phyloP scores from a whole-genome alignment of 1,140 invertebrate species.

The Stegodyphus mimosarum region DNA sequence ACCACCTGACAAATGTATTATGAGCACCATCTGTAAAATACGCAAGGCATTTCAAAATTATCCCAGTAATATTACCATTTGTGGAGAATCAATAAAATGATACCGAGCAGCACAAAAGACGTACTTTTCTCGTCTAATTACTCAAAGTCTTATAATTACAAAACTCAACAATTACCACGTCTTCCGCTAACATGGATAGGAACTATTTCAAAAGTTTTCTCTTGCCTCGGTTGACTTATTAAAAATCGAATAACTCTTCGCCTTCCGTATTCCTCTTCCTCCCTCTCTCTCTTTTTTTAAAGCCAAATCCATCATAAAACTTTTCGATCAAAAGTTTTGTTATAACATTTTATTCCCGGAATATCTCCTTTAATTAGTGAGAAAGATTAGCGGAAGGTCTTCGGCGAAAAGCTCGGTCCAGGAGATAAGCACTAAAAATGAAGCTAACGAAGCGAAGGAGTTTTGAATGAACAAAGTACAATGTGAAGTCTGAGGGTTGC shows the following conservation, averaged over 20 bases:
- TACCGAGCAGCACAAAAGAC: not conserved
- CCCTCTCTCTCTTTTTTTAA: slow-evolving; percentile 7
- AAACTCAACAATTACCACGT: slow-evolving; percentile 29
- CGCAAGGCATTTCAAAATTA: not conserved
- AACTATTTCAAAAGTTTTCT: not conserved
- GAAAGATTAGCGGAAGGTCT: slow-evolving; percentile 52
- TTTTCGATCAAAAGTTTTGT: slow-evolving; percentile 58
- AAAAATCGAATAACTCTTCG: slow-evolving; percentile 37
- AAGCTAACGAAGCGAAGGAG: not conserved
- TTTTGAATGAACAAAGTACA: slow-evolving; percentile 22
- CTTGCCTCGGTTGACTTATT: slow-evolving; percentile 44
- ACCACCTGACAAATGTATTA: too few relatives aligned
- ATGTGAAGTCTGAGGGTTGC: not conserved
- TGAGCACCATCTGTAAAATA: not conserved
- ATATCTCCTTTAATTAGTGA: slow-evolving; percentile 48
- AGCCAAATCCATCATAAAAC: slow-evolving; percentile 48
- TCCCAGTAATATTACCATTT: not conserved
- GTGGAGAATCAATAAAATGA: not conserved
- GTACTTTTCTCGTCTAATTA: slow-evolving; percentile 18
- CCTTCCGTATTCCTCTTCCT: not conserved
- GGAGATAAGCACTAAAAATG: too few relatives aligned
- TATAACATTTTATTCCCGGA: slow-evolving; percentile 53
- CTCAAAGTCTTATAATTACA: slow-evolving; percentile 39
- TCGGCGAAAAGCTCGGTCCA: slow-evolving; percentile 13
- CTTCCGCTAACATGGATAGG: not conserved